phyloP scores from a whole-genome alignment of 2,888 invertebrate genomes.

The Scaptomyza parva region DNA sequence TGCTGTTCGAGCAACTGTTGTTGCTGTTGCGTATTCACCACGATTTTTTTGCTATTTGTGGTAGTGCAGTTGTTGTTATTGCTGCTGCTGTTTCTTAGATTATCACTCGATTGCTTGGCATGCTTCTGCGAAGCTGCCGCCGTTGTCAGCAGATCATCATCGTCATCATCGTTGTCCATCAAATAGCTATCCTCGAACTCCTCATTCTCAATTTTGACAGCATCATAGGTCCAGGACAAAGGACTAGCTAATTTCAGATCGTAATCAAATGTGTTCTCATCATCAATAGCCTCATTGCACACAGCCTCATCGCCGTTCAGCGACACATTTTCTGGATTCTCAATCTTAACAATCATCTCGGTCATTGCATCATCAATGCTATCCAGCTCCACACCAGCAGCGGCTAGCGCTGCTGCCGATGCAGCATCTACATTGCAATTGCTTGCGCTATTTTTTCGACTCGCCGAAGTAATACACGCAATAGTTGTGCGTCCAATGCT shows the following conservation, averaged over 20 bases:
- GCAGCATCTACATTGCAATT: slow-evolving; percentile 76
- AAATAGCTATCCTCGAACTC: slow-evolving; percentile 82
- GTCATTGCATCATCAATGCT: slow-evolving; percentile 82
- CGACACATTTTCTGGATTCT: slow-evolving; percentile 75
- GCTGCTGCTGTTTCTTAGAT: slow-evolving; percentile 51
- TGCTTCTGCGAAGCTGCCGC: slow-evolving; percentile 79
- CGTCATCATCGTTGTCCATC: slow-evolving; percentile 81
- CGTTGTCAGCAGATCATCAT: slow-evolving; percentile 80
- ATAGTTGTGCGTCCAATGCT: slow-evolving; percentile 83
- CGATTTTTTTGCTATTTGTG: slow-evolving; percentile 44
- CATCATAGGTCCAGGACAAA: slow-evolving; percentile 84
- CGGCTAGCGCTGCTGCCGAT: slow-evolving; percentile 78
- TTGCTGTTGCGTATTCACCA: slow-evolving; percentile 65
- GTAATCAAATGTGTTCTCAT: slow-evolving; percentile 81
- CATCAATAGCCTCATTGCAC: slow-evolving; percentile 76
- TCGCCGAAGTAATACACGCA: slow-evolving; percentile 80
- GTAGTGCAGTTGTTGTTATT: slow-evolving; percentile 49
- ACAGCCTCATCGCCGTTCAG: slow-evolving; percentile 78
- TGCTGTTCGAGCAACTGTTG: slow-evolving; percentile 76
- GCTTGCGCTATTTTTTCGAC: slow-evolving; percentile 59
- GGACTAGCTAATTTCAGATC: slow-evolving; percentile 84
- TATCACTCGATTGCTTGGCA: slow-evolving; percentile 72
- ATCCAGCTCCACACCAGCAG: slow-evolving; percentile 81
- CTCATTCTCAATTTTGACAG: slow-evolving; percentile 84
- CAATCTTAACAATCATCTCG: slow-evolving; percentile 83